Conservation (phyloP, 1,140 invertebrate species). For the Campoletis sonorensis region DNA sequence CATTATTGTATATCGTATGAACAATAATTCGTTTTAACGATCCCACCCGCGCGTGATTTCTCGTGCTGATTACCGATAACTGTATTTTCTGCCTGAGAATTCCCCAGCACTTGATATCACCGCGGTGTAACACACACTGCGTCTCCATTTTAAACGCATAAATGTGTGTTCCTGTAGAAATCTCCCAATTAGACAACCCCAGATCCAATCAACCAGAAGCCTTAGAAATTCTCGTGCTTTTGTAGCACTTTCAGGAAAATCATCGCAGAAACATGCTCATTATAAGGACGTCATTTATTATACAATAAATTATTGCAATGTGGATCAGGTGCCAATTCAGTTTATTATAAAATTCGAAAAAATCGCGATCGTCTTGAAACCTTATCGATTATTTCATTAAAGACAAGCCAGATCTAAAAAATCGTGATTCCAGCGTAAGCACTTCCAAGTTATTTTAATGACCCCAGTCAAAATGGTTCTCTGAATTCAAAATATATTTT, state of each 20-base stretch:
- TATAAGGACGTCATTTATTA: neutral
- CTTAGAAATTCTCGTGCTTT: neutral
- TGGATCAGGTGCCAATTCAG: neutral
- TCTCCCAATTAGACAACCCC: constrained; percentile 11
- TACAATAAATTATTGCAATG: neutral
- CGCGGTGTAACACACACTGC: neutral
- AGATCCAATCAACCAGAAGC: constrained; percentile 13
- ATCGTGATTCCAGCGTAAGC: no score
- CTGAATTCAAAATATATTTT: no score
- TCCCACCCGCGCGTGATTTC: constrained; percentile 26
- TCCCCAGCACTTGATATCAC: constrained; percentile 10
- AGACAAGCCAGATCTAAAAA: no score
- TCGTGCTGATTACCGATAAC: constrained; percentile 42
- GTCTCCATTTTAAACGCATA: neutral
- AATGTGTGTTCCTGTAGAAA: neutral
- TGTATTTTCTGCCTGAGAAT: constrained; percentile 19
- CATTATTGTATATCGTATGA: constrained; percentile 16
- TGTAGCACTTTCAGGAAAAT: neutral
- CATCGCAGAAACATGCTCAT: neutral
- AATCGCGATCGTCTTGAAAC: no score
- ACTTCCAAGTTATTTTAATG: no score
- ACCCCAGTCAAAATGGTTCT: no score
- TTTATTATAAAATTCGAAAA: no score
- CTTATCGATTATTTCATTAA: no score
- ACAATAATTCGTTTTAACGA: constrained; percentile 32